Evolutionary conservation across 2,113 vertebrate species (phyloP).

Genomic region (Calonectris borealis): DNA sequence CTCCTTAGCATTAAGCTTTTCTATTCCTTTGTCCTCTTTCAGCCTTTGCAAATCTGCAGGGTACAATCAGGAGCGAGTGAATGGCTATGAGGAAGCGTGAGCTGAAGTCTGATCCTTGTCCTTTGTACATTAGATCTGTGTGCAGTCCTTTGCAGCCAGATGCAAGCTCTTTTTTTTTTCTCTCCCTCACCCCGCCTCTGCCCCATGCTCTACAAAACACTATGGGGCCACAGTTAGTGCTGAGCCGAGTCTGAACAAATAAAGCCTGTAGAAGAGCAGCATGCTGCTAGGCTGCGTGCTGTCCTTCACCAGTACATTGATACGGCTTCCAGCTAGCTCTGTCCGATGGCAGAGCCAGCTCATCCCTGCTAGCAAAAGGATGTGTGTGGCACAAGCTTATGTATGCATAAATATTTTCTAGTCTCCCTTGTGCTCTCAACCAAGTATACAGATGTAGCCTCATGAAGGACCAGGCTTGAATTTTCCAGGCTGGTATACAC

Average conservation of each 20-base stretch:
- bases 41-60: not conserved
- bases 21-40: not conserved
- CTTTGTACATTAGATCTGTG: accelerated
- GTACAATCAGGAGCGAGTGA: not conserved
- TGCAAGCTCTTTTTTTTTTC: not conserved
- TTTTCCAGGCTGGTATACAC: not conserved
- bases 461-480: not conserved
- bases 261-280: not conserved
- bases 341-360: not conserved
- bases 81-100: not conserved
- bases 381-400: not conserved
- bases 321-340: not conserved
- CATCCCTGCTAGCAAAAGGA: not conserved
- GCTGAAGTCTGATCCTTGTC: not conserved
- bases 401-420: not conserved
- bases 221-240: not conserved
- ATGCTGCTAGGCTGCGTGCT: not conserved
- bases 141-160: not conserved
- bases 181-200: accelerated
- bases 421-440: not conserved
- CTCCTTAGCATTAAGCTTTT: not conserved
- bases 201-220: not conserved
- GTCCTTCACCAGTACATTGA: accelerated
- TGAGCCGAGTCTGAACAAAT: not conserved
- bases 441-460: not conserved